Evolutionary conservation across 1,140 invertebrate genomes (phyloP), one percentile per base, ranked within the genome.

Genomic region (Melipona quadrifasciata): DNA sequence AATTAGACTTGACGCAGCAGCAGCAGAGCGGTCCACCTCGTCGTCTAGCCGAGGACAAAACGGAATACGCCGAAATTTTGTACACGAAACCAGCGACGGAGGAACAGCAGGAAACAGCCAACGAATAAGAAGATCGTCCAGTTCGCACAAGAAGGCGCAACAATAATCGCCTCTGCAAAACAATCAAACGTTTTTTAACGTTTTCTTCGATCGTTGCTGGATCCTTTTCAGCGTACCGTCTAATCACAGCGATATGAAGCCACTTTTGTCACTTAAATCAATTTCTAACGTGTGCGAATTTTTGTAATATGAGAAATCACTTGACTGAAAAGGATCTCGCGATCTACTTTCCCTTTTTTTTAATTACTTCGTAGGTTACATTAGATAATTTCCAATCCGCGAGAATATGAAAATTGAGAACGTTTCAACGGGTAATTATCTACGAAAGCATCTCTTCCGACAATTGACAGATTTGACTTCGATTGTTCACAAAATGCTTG

Each of bases 41-140:
- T 68, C 91, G 92, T 31, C 53, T 94, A 12, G 95, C 93, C 78
- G 95, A 95, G 16, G 94, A 94, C 12, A 95, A 95, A 88, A 96
- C 95, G 0, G 95, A 96, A 67, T 95, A 96, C 53, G 95, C 95
- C 1, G 95, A 96, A 86, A 95, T 95, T 75, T 86, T 95, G 8
- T 95, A 95, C 76, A 94, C 95, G 4, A 95, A 95, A 83, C 87
- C 94, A 0, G 91, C 93, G n/a, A 90, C n/a, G 17, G 87, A 87
- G 1, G 87, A 87, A 19, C 83, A 87, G 1, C 88, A 68, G 14
- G 87, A 71, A 39, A 58, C 86, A 6, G n/a, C 89, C 27, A 67
- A 91, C 73, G 92, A 94, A 90, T 94, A 92, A 82, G 73, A 61
- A 17, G 21, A 8, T 57, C 77, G 27, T 6, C 61, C 34, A 10